These are phyloP conservation scores for Quadroppia sp. DNA, from an alignment of 2,888 invertebrate species.

Conservation along the genomic window DNA sequence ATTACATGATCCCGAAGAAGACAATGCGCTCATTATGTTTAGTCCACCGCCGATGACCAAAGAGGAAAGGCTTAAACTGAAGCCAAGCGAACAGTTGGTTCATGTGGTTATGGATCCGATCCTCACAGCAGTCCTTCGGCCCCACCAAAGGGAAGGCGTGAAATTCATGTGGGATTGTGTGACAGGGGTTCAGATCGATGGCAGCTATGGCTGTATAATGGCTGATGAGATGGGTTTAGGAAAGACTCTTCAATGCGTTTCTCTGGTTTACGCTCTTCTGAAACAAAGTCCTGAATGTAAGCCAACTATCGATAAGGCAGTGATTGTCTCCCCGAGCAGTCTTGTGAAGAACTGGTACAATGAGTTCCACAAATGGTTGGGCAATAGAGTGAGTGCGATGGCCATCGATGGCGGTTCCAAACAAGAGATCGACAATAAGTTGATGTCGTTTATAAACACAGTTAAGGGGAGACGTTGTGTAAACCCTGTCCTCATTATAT, in stretches of 20 bases:
- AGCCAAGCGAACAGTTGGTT: conserved; percentile 63
- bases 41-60: conserved; percentile 75
- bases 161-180: conserved; percentile 99
- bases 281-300: conserved; percentile 87
- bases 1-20: conserved; percentile 85
- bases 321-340: conserved; percentile 95
- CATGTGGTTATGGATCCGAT: conserved; percentile 97
- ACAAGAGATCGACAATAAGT: conserved; percentile 73
- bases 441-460: conserved; percentile 52
- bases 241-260: conserved; percentile 96
- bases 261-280: conserved; percentile 87
- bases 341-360: conserved; percentile 99
- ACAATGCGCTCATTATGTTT: conserved; percentile 83
- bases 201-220: conserved; percentile 94
- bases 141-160: conserved; percentile 98
- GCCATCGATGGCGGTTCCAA: conserved; percentile 58
- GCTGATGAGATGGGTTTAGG: conserved; percentile 96
- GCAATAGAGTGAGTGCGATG: conserved; percentile 71
- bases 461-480: conserved; percentile 61
- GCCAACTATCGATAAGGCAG: conserved; percentile 82
- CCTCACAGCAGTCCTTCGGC: conserved; percentile 80
- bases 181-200: conserved; percentile 79
- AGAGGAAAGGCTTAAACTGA: conserved; percentile 77
- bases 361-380: conserved; percentile 95
- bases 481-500: conserved; percentile 92